Conservation (phyloP, 2,797 vertebrate genomes). For the Perodicticus potto region DNA sequence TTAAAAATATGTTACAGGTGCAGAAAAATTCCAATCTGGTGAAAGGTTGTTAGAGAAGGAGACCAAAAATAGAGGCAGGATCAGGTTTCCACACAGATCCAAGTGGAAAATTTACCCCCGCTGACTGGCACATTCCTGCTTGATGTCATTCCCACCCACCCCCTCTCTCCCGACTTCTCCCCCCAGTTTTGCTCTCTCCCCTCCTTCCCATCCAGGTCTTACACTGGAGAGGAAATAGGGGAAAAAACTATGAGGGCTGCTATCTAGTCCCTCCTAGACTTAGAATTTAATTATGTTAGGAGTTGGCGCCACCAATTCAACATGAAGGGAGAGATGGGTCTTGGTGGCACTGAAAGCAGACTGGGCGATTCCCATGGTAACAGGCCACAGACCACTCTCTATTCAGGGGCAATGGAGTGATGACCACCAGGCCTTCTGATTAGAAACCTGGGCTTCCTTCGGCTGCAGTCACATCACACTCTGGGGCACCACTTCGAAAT, state of each 20-base stretch:
- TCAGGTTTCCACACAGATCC: constrained; percentile 88
- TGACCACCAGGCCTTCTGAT: background rate
- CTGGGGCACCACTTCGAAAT: background rate
- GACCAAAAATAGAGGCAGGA: constrained; percentile 86
- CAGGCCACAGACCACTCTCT: background rate
- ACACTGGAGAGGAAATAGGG: constrained; percentile 47
- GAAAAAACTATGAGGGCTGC: constrained; percentile 15
- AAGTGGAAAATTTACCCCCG: constrained; percentile 87
- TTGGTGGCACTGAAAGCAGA: background rate
- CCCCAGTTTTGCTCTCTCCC: constrained; percentile 42
- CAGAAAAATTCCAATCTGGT: constrained; percentile 87
- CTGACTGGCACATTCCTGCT: constrained; percentile 89
- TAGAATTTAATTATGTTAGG: constrained; percentile 22
- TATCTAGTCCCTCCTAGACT: constrained; percentile 25
- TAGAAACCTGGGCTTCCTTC: background rate
- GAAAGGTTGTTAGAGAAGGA: constrained; percentile 88
- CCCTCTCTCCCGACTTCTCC: constrained; percentile 30
- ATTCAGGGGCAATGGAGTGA: background rate
- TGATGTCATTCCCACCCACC: constrained; percentile 86
- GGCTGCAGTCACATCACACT: background rate
- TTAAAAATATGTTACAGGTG: constrained; percentile 88
- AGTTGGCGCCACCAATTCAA: background rate
- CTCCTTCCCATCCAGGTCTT: constrained; percentile 30
- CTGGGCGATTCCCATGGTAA: background rate
- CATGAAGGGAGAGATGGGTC: background rate